Evolutionary conservation across 2,797 vertebrate species (phyloP).

Genomic region (Sardinella longiceps): DNA sequence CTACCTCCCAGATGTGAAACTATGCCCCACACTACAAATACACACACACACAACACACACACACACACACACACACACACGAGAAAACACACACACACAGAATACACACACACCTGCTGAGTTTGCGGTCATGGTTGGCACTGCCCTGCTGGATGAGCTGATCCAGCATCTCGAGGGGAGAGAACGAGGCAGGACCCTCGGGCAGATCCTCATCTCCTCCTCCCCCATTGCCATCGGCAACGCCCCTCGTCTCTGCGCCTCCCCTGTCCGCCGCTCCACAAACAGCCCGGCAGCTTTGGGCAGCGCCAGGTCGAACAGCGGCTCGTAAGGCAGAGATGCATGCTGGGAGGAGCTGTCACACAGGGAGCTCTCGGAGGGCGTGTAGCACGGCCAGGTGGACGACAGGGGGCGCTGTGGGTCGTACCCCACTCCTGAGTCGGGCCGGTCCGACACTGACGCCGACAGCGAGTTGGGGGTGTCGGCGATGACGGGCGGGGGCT

Average conservation of each 20-base stretch:
- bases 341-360: conserved; percentile 22
- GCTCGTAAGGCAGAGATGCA: conserved; percentile 73
- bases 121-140: conserved; percentile 83
- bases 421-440: conserved; percentile 53
- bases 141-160: conserved; percentile 88
- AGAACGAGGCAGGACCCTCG: conserved; percentile 65
- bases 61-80: no score
- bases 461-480: conserved; percentile 58
- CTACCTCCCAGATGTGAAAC: background rate
- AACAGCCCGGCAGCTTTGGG: conserved; percentile 87
- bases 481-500: background rate
- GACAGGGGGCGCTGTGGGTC: conserved; percentile 38
- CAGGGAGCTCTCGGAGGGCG: conserved; percentile 77
- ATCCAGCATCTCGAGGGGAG: conserved; percentile 88
- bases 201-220: conserved; percentile 69
- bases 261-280: conserved; percentile 81
- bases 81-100: no score
- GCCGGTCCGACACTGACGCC: conserved; percentile 74
- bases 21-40: no score
- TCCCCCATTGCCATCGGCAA: conserved; percentile 64
- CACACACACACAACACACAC: no score
- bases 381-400: conserved; percentile 68
- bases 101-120: conserved; percentile 83
- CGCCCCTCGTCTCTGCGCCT: conserved; percentile 72
- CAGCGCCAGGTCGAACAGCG: conserved; percentile 88